Evolutionary conservation across 2,113 vertebrate species (phyloP), one percentile per base, ranked within the genome.

Genomic region (Himantopus leucocephalus): DNA sequence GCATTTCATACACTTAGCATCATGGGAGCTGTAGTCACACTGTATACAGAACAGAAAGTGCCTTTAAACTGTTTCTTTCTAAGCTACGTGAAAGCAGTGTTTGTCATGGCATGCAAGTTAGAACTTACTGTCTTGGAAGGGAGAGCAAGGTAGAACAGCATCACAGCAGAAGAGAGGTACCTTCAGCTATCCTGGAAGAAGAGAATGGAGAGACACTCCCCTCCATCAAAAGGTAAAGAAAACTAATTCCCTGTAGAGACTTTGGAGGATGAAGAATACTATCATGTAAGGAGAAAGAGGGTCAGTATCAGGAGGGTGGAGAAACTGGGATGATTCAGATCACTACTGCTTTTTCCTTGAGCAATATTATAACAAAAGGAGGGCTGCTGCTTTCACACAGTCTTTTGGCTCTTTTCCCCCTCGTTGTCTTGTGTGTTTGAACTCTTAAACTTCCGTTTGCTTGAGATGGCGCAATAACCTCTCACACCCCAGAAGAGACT

Each of bases 21-120:
- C 48, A 94, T 52, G 96, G 97, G 96, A 97, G 58, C 56, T 97
- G 96, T 94, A 94, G 97, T 97, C 85, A 48, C 41, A 15, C 39
- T 2, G 35, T 4, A 5, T 17, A 27, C 35, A 8, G 74, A 56
- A 24, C 26, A 34, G 53, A 22, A 35, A 32, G 73, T 3, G 66
- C 10, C 76, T 5, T 16, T 27, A 32, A 94, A 53, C 37, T 60
- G 18, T 43, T 71, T 10, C 73, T 78, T 67, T n/a, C 16, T 30
- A 17, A 30, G 67, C 77, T 41, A 2, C 3, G 3, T 0, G 56
- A 8, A 9, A 17, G 21, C 56, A 20, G 26, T 1, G 19, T 9
- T 62, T 47, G 50, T 2, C 35, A 9, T 0, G 5, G 37, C 16
- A 24, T 17, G 7, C 8, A 11, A 5, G 22, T 8, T 9, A 8